Conservation (phyloP, 2,113 vertebrate species). For the Eulemur rufifrons region DNA sequence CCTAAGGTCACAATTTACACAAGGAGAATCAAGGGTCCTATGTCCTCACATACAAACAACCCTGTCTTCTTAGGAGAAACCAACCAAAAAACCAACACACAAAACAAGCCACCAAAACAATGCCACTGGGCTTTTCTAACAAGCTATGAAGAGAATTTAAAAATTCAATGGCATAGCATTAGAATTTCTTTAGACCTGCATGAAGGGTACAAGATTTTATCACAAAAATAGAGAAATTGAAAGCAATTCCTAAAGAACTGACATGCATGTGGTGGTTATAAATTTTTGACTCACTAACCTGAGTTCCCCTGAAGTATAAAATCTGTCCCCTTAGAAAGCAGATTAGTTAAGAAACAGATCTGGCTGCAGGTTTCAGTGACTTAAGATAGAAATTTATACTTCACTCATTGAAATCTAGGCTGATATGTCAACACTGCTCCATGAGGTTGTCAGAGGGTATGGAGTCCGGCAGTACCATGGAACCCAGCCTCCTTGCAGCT, state of each 20-base stretch:
- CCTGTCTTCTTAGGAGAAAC: neutral
- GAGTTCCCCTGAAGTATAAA: neutral
- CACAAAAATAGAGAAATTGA: neutral
- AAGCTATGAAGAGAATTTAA: neutral
- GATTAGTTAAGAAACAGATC: neutral
- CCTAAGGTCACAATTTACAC: neutral
- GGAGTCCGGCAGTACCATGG: fast-evolving
- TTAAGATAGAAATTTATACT: neutral
- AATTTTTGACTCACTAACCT: constrained; percentile 36
- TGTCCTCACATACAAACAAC: neutral
- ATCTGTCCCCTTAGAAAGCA: neutral
- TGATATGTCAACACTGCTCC: neutral
- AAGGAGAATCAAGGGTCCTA: neutral
- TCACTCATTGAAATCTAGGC: neutral
- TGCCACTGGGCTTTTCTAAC: neutral
- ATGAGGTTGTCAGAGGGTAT: neutral
- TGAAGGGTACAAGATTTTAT: neutral
- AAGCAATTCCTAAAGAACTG: neutral
- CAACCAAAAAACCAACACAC: neutral
- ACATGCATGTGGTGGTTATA: neutral
- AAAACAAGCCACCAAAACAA: neutral
- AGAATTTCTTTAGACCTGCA: neutral
- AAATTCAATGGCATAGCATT: neutral
- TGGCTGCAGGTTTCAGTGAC: neutral
- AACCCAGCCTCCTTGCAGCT: neutral